Evolutionary conservation across 1,140 invertebrate species (phyloP).

Genomic region (Hycleus phaleratus): DNA sequence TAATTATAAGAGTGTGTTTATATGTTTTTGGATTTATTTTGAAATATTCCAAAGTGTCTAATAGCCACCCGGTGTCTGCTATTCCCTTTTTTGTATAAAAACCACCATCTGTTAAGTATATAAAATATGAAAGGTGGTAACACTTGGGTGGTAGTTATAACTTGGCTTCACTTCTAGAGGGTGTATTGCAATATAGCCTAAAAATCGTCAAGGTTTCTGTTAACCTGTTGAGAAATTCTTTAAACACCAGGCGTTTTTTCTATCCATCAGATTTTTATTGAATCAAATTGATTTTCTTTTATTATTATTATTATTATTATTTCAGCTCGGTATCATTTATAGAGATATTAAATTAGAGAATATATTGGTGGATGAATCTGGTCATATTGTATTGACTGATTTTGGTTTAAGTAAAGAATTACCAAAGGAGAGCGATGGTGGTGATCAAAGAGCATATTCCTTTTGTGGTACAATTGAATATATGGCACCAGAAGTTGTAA

Average conservation of each 20-base stretch:
- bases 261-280: too few species aligned
- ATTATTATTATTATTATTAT: slow-evolving; percentile 30
- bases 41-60: too few species aligned
- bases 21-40: too few species aligned
- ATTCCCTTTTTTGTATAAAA: too few species aligned
- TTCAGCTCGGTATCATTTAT: slow-evolving; percentile 88
- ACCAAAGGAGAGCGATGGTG: slow-evolving; percentile 39
- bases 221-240: slow-evolving; percentile 4
- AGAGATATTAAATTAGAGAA: slow-evolving; percentile 94
- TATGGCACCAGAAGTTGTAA: slow-evolving; percentile 90
- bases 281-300: neutral
- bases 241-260: slow-evolving; percentile 12
- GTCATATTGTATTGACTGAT: slow-evolving; percentile 87
- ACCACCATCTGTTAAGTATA: too few species aligned
- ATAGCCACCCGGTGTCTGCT: too few species aligned
- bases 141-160: too few species aligned
- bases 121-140: too few species aligned
- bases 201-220: slow-evolving; percentile 2
- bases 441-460: slow-evolving; percentile 73
- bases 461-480: slow-evolving; percentile 98
- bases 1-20: too few species aligned
- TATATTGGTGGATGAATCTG: slow-evolving; percentile 77
- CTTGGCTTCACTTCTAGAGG: too few species aligned
- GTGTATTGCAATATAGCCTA: slow-evolving; percentile 5
- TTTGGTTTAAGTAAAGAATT: slow-evolving; percentile 85